Base-by-base conservation (phyloP, 2,113 vertebrate genomes). In the Dinomys branickii region DNA sequence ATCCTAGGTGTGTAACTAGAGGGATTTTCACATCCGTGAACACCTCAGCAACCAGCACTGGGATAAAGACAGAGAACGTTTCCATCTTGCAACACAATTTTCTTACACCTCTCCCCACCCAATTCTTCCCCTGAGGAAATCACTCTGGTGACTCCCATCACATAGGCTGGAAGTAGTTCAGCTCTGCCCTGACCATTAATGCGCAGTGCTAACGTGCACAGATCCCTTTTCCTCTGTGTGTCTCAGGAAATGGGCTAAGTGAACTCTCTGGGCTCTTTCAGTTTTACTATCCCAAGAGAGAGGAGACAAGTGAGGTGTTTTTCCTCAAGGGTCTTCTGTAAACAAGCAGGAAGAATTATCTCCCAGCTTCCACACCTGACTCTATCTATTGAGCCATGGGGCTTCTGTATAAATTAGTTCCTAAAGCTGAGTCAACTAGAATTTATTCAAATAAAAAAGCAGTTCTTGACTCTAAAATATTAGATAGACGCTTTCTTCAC, bases 371-470 rank as follows among this genome's bases (percentile, higher is more conserved):
- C 38, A 87, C 52, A 47, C 73, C 54, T 71, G 88, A 56, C 16
- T 73, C n/a, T 44, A 38, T 86, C 83, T 91, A 94, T 63, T 71
- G 65, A 90, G 56, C 30, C 59, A 26, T 1, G 69, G n/a, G 69
- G 22, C 50, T 73, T 83, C 47, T 88, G 52, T 10, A 63, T 87
- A 94, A 67, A 63, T 94, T 75, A 84, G n/a, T 71, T 95, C 44
- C 95, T 85, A 93, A 91, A 89, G 38, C 41, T 83, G 41, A 96
- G 58, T 69, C 56, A 67, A 94, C 50, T 56, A 56, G 65, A 94
- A 47, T 95, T 86, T 94, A 85, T 88, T 78, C 59, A 89, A 78
- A 84, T 87, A 11, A 94, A 50, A 97, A 97, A 7, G 1, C 19
- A 24, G 77, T 56, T 20, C 26, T 94, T 86, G 91, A 84, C 77